These are phyloP conservation scores for Hemistola chrysoprasaria DNA, from an alignment of 2,888 invertebrate genomes.

Conservation along the genomic window DNA sequence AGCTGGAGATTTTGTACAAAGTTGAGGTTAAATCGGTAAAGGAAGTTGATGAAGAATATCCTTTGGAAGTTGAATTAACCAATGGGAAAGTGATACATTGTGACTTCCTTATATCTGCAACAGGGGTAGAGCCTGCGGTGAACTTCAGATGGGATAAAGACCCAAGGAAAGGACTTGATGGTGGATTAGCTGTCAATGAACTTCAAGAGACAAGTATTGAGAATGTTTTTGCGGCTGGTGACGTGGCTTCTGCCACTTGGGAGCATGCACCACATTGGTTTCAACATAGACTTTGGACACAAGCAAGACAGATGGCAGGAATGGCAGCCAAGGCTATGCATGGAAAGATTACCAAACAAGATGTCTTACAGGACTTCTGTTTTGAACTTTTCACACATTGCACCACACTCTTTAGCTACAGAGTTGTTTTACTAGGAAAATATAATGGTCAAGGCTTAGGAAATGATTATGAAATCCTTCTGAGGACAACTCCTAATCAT, in stretches of 20 bases:
- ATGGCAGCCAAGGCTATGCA: conserved; percentile 97
- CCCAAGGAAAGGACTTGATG: conserved; percentile 84
- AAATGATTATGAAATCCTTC: conserved; percentile 89
- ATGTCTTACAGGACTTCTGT: conserved; percentile 93
- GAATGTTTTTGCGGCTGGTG: conserved; percentile 97
- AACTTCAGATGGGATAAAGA: conserved; percentile 79
- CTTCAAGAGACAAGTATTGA: conserved; percentile 90
- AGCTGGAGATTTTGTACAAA: conserved; percentile 84
- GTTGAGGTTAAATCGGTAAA: conserved; percentile 76
- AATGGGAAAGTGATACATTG: conserved; percentile 88
- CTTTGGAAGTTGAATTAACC: conserved; percentile 87
- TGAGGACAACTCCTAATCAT: conserved; percentile 90
- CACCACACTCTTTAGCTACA: conserved; percentile 96
- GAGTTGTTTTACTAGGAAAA: conserved; percentile 95
- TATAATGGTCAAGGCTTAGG: conserved; percentile 96
- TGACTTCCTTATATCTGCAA: conserved; percentile 97
- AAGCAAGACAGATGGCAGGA: conserved; percentile 98
- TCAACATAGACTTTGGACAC: conserved; percentile 98
- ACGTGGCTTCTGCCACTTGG: conserved; percentile 95
- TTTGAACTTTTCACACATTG: conserved; percentile 99
- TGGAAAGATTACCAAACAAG: conserved; percentile 81
- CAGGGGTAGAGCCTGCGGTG: conserved; percentile 91
- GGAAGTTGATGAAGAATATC: conserved; percentile 77
- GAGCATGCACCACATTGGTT: conserved; percentile 90
- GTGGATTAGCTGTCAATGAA: conserved; percentile 93